Percentiles rank a stretch among this genome's conserved stretches.
phyloP scores from a whole-genome alignment of 2,888 invertebrate species.

The Cerceris ruficornis region DNA sequence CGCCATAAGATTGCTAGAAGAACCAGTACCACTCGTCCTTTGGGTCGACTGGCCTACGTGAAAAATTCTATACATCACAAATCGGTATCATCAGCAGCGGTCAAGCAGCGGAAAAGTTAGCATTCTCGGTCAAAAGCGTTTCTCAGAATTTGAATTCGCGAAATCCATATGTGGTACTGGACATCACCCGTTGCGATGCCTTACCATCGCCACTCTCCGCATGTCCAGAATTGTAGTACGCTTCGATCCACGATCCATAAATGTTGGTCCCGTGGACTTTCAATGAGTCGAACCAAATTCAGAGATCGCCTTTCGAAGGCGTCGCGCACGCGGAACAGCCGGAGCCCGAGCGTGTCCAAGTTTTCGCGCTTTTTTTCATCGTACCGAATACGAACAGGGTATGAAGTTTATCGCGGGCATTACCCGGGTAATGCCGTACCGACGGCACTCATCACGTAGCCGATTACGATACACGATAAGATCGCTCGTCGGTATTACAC shows the following conservation, averaged over 20 bases:
- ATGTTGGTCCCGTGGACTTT: constrained; percentile 57
- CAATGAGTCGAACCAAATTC: constrained; percentile 57
- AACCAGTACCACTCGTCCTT: constrained; percentile 64
- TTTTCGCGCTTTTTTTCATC: constrained; percentile 24
- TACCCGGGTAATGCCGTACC: constrained; percentile 58
- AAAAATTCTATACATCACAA: constrained; percentile 63
- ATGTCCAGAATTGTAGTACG: constrained; percentile 65
- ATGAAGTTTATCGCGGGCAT: constrained; percentile 49
- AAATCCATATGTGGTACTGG: constrained; percentile 57
- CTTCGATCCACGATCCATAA: constrained; percentile 65
- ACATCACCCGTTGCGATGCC: constrained; percentile 68
- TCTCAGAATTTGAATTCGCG: constrained; percentile 55
- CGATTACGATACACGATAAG: constrained; percentile 43
- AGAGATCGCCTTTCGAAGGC: constrained; percentile 54
- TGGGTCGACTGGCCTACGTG: constrained; percentile 60
- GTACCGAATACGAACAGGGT: constrained; percentile 20
- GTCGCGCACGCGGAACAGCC: constrained; percentile 45
- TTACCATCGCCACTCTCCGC: constrained; percentile 67
- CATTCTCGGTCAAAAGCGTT: constrained; percentile 48
- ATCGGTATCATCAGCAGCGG: constrained; percentile 37
- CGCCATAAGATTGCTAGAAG: constrained; percentile 55
- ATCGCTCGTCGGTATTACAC: constrained; percentile 30
- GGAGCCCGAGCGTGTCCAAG: constrained; percentile 30
- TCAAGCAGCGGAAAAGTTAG: constrained; percentile 57
- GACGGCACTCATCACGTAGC: constrained; percentile 46